phyloP scores from a whole-genome alignment of 2,888 invertebrate species.

The Orchesellides sinensis region DNA sequence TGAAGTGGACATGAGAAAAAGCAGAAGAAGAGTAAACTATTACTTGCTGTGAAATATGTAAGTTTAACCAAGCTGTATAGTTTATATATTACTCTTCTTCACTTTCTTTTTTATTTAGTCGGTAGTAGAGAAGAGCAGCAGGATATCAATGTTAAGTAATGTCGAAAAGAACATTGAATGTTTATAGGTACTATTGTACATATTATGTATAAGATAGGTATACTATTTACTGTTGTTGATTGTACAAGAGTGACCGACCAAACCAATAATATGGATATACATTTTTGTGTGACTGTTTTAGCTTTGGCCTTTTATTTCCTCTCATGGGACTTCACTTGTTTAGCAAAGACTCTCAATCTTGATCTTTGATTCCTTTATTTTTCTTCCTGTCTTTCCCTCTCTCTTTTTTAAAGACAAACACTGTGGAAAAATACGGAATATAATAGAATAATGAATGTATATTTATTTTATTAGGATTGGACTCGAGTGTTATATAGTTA shows the following conservation, averaged over 20 bases:
- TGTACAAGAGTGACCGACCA: not conserved
- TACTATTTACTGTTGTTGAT: no score
- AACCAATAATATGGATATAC: not conserved
- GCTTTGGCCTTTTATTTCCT: conserved; percentile 28
- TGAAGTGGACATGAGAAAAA: conserved; percentile 41
- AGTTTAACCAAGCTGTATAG: not conserved
- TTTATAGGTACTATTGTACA: not conserved
- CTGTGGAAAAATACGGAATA: not conserved
- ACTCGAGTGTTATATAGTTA: not conserved
- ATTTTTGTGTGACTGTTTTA: not conserved
- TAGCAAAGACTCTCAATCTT: conserved; percentile 42
- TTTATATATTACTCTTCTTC: conserved; percentile 13
- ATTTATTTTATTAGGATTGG: not conserved
- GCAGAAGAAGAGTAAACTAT: no score
- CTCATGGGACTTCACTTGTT: conserved; percentile 28
- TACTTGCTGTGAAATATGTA: conserved; percentile 11
- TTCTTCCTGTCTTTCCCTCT: not conserved
- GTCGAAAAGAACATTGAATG: not conserved
- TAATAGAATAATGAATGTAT: conserved; percentile 8
- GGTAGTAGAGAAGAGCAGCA: no score
- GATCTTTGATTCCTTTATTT: conserved; percentile 28
- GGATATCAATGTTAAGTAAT: conserved; percentile 41
- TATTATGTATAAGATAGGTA: no score
- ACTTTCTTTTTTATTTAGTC: conserved; percentile 37
- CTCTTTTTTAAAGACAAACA: conserved; percentile 4